Conservation (phyloP, 2,888 invertebrate species). For the Seira musarum region DNA sequence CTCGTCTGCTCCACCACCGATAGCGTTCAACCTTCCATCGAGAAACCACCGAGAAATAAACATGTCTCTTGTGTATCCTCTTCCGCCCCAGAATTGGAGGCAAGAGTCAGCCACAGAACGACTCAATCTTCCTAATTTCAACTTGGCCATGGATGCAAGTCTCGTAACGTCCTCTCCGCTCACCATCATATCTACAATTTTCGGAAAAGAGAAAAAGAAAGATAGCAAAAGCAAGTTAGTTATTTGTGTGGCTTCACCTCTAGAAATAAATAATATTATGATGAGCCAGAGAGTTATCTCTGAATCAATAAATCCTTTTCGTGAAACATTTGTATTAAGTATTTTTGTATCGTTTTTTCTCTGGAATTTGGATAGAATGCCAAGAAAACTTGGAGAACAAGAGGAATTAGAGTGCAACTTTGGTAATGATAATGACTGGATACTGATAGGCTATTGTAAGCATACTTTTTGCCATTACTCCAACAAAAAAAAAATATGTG, state of each 20-base stretch:
- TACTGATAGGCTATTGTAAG: not conserved
- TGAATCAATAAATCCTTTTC: constrained; percentile 27
- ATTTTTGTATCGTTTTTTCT: too few species aligned
- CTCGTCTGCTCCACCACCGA: constrained; percentile 76
- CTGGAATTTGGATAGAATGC: too few species aligned
- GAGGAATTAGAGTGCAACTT: too few species aligned
- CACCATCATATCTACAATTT: constrained; percentile 62
- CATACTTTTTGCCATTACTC: not conserved
- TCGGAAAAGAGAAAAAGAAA: too few species aligned
- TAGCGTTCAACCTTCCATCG: constrained; percentile 74
- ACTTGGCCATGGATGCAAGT: constrained; percentile 75
- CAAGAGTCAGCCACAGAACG: constrained; percentile 75
- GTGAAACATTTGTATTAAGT: too few species aligned
- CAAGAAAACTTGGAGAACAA: not conserved
- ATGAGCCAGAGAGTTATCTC: too few species aligned
- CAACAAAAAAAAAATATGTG: not conserved
- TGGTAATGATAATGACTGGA: not conserved
- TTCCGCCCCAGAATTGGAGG: constrained; percentile 76
- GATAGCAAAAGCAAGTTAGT: too few species aligned
- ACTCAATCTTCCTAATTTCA: constrained; percentile 74
- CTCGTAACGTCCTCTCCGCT: constrained; percentile 73
- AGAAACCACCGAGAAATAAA: constrained; percentile 71
- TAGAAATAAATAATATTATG: too few species aligned
- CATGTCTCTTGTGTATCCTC: constrained; percentile 75
- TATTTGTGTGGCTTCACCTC: too few species aligned